These are phyloP conservation scores for Laspeyria flexula DNA, from an alignment of 2,888 invertebrate species.

Conservation along the genomic window DNA sequence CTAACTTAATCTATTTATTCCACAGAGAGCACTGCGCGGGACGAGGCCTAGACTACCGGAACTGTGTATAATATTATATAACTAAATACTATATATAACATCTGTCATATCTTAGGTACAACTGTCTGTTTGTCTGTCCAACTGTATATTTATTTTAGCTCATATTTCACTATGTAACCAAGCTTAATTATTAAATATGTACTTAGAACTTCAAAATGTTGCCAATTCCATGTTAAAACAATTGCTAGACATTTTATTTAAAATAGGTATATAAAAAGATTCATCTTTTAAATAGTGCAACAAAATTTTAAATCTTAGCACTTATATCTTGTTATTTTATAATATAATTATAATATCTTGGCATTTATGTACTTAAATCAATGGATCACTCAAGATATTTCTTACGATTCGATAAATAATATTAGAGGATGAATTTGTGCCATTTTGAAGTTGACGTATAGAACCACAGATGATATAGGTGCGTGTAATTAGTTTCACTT, in stretches of 20 bases:
- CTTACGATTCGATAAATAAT: neutral
- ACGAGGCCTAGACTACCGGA: slow-evolving; percentile 76
- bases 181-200: neutral
- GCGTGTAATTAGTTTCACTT: slow-evolving; percentile 54
- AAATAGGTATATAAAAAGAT: too few species aligned
- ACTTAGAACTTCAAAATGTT: slow-evolving; percentile 11
- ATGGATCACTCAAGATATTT: too few species aligned
- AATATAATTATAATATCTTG: too few species aligned
- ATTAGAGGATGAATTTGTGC: slow-evolving; percentile 10
- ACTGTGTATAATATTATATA: slow-evolving; percentile 52
- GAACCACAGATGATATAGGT: slow-evolving; percentile 15
- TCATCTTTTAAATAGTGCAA: slow-evolving; percentile 4
- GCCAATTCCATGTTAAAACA: slow-evolving; percentile 1
- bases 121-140: slow-evolving; percentile 48
- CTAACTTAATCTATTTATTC: slow-evolving; percentile 3
- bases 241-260: neutral
- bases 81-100: slow-evolving; percentile 49
- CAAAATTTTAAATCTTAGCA: neutral
- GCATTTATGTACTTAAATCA: too few species aligned
- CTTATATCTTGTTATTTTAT: slow-evolving; percentile 1
- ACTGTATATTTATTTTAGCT: slow-evolving; percentile 14
- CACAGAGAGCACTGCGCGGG: slow-evolving; percentile 66
- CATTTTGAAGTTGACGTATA: slow-evolving; percentile 17
- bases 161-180: slow-evolving; percentile 6
- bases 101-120: slow-evolving; percentile 59